These are phyloP conservation scores for Macrostomum lignano DNA, from an alignment of 1,140 invertebrate species.

Conservation along the genomic window DNA sequence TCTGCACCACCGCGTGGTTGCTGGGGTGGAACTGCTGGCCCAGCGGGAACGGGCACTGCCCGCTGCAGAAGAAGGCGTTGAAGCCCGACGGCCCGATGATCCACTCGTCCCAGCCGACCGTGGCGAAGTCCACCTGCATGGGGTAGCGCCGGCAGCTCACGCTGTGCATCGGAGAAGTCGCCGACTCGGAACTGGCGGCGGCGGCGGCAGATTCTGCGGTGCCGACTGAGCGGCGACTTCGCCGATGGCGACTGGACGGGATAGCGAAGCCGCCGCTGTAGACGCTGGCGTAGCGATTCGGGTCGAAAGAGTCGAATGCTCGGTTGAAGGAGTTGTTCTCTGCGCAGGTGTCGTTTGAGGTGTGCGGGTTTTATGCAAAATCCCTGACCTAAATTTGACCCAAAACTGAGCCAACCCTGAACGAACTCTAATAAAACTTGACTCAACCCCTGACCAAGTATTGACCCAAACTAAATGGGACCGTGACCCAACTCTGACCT, in stretches of 20 bases:
- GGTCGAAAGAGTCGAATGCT: neutral
- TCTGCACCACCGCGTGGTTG: slow-evolving; percentile 40
- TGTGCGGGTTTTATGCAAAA: no score
- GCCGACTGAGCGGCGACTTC: neutral
- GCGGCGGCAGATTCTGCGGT: neutral
- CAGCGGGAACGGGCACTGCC: slow-evolving; percentile 34
- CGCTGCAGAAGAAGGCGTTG: slow-evolving; percentile 37
- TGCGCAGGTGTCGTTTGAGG: no score
- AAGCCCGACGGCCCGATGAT: slow-evolving; percentile 36
- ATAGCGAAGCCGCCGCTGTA: slow-evolving; percentile 4
- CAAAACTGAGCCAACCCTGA: no score
- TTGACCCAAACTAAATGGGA: no score
- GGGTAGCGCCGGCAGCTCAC: slow-evolving; percentile 17
- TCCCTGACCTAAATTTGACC: no score
- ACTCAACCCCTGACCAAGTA: no score
- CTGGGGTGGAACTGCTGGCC: slow-evolving; percentile 33
- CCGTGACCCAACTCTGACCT: no score
- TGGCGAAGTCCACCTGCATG: slow-evolving; percentile 33
- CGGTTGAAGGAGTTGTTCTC: no score
- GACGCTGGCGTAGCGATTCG: neutral
- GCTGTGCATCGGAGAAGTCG: slow-evolving; percentile 1
- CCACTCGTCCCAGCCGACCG: slow-evolving; percentile 36
- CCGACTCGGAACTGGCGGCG: neutral
- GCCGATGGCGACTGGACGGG: neutral
- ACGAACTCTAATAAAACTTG: no score